phyloP scores from a whole-genome alignment of 2,888 invertebrate species.

The Macaria notata region DNA sequence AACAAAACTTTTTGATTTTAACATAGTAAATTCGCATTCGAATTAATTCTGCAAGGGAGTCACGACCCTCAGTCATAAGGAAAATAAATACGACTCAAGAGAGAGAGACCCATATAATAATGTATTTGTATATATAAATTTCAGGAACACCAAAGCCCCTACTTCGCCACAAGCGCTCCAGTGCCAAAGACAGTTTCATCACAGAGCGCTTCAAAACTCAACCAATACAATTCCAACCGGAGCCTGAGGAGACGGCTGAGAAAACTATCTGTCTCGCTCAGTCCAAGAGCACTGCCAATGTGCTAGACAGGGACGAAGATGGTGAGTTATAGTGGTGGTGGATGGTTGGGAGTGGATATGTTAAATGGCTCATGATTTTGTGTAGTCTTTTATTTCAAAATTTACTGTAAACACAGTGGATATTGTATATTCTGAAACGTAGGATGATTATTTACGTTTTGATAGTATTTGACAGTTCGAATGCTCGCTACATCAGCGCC shows the following conservation, averaged over 20 bases:
- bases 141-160: constrained; percentile 76
- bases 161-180: constrained; percentile 74
- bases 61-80: too few species aligned
- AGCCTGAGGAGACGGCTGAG: constrained; percentile 38
- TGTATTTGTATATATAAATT: constrained; percentile 35
- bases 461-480: too few species aligned
- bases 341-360: not conserved
- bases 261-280: constrained; percentile 59
- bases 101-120: too few species aligned
- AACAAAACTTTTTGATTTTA: too few species aligned
- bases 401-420: too few species aligned
- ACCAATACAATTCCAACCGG: constrained; percentile 83
- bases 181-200: constrained; percentile 68
- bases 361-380: constrained; percentile 1
- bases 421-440: too few species aligned
- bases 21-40: too few species aligned
- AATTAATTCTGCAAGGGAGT: too few species aligned
- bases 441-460: too few species aligned
- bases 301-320: constrained; percentile 78
- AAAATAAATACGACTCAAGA: too few species aligned
- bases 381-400: not conserved
- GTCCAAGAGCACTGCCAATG: constrained; percentile 72
- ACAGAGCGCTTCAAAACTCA: constrained; percentile 85
- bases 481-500: too few species aligned
- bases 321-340: constrained; percentile 53